Evolutionary conservation across 2,888 invertebrate species (phyloP), one percentile per base, ranked within the genome.

Genomic region (Venusia cambrica): DNA sequence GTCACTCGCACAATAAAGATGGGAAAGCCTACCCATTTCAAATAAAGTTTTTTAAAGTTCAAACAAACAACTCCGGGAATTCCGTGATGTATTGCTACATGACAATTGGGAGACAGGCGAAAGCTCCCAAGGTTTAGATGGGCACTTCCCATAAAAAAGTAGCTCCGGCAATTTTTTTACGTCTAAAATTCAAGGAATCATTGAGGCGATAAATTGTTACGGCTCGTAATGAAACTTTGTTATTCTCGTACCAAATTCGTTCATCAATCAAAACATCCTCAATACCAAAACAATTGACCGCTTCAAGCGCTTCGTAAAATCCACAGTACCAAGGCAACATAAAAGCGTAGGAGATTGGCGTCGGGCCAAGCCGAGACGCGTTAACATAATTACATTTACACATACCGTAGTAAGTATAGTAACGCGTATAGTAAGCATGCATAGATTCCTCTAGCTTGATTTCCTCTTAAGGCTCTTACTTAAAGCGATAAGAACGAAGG

Each of bases 361-460:
- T n/a, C 3, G 50, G 44, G 37, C 45, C 43, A 44, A 42, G 48
- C 51, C 53, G 48, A 43, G 35, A 34, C 45, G 41, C 32, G 38
- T 47, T 49, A 50, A 49, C 46, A 50, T 53, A 55, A 62, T 58
- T 54, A 55, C 47, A 48, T 45, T 29, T 46, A 50, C 45, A 37
- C 45, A 51, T 40, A 49, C 47, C 10, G 5, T 35, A 35, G 21
- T 13, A 24, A 40, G 41, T 40, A 21, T 31, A 21, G 27, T 10
- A 29, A 15, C 21, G 16, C 13, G 34, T 43, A 44, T 43, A 45
- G 50, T 52, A 45, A 49, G 48, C 48, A 56, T 49, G 44, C 45
- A 42, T 35, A 26, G 48, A 45, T 48, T 49, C 55, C 48, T 48
- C 50, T 44, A 53, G 46, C 52, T 54, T 44, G 49, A 38, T 45